Evolutionary conservation across 2,888 invertebrate genomes (phyloP), one percentile per base, ranked within the genome.

Genomic region (Adela reaumurella): DNA sequence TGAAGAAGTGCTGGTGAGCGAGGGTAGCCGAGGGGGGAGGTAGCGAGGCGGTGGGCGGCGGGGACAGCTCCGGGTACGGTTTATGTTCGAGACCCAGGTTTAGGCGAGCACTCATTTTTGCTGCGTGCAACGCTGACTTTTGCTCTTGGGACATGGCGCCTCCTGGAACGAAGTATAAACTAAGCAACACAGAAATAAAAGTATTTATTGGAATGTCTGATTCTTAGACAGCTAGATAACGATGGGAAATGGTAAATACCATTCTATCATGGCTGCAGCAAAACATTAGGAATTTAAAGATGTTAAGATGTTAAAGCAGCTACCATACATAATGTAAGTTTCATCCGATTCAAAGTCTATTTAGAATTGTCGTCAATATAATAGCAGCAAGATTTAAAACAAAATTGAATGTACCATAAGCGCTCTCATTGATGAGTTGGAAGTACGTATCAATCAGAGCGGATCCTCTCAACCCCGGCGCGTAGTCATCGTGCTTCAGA

Each of bases 371-470:
- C n/a, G n/a, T n/a, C n/a, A n/a, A n/a, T n/a, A n/a, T n/a, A n/a
- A n/a, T n/a, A n/a, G n/a, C n/a, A n/a, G n/a, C n/a, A n/a, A n/a
- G n/a, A n/a, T n/a, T n/a, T n/a, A n/a, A n/a, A n/a, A n/a, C n/a
- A n/a, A n/a, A n/a, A n/a, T n/a, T n/a, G n/a, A n/a, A n/a, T n/a
- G n/a, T n/a, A n/a, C 88, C 84, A 52, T 87, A 85, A 47, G 89
- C 87, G 62, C 90, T 92, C 65, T 93, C 92, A 2, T 91, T 90
- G 60, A 94, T 92, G 61, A 92, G 88, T 67, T 94, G 93, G 52
- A 94, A 81, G 65, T 94, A 94, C 14, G 93, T 93, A 67, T 94
- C 93, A 52, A 94, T 73, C 50, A 94, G 83, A 2, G 92, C 90
- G 3, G 90, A 90, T 44, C 89, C 85, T 47, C 89, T 83, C 52